Evolutionary conservation across 2,797 vertebrate species (phyloP).

Genomic region (Fundulus diaphanus): DNA sequence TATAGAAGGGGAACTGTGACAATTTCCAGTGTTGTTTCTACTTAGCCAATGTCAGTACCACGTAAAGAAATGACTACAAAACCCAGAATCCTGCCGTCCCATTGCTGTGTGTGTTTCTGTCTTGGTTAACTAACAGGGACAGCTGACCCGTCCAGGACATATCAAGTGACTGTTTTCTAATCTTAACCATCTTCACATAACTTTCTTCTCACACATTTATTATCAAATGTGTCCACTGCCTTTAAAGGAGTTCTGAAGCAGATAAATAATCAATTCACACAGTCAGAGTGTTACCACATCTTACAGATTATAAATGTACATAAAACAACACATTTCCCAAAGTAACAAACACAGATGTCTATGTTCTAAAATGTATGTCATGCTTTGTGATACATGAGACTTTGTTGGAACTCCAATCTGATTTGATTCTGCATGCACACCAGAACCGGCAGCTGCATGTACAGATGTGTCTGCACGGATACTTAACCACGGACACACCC

Average conservation of each 20-base stretch:
- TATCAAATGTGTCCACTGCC: slow-evolving; percentile 23
- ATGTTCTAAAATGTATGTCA: background rate
- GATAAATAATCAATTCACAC: background rate
- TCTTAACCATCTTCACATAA: slow-evolving; percentile 62
- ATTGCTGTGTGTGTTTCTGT: slow-evolving; percentile 5
- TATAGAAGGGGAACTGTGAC: background rate
- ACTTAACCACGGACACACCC: background rate
- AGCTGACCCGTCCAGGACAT: slow-evolving; percentile 27
- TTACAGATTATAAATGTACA: background rate
- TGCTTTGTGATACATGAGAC: background rate
- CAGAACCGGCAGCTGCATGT: background rate
- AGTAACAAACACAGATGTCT: background rate
- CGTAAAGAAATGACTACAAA: slow-evolving; percentile 16
- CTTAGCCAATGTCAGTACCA: background rate
- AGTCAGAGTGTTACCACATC: background rate
- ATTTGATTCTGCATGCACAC: background rate
- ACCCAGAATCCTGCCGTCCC: slow-evolving; percentile 17
- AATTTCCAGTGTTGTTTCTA: background rate
- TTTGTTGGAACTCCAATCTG: background rate
- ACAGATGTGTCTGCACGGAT: background rate
- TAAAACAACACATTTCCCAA: background rate
- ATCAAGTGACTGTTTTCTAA: slow-evolving; percentile 73
- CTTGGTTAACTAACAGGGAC: slow-evolving; percentile 14
- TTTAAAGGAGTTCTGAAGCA: background rate
- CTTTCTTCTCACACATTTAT: slow-evolving; percentile 27